These are phyloP conservation scores for Brachionus paranguensis DNA, from an alignment of 1,140 invertebrate genomes.

Conservation along the genomic window DNA sequence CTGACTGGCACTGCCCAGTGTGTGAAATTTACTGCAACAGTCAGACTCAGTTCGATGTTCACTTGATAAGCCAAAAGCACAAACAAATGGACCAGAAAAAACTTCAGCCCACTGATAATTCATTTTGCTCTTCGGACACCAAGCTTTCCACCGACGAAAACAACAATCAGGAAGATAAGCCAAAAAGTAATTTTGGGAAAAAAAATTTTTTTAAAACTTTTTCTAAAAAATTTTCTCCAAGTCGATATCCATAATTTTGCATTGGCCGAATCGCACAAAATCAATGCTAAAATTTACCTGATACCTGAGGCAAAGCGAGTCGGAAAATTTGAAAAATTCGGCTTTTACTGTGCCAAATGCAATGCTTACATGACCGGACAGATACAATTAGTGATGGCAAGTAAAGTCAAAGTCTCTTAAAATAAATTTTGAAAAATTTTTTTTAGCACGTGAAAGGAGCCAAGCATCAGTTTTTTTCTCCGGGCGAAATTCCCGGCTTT, in stretches of 20 bases:
- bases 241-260: conserved; percentile 18
- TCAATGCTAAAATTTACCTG: conserved; percentile 7
- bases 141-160: not conserved
- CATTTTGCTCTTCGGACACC: not conserved
- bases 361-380: conserved; percentile 39
- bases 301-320: conserved; percentile 16
- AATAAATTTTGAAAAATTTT: not conserved
- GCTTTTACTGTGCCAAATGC: conserved; percentile 30
- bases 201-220: not conserved
- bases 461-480: conserved; percentile 13
- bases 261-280: not conserved
- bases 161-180: not conserved
- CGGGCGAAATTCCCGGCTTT: not conserved
- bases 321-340: conserved; percentile 39
- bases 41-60: conserved; percentile 25
- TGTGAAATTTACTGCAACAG: conserved; percentile 36
- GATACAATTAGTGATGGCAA: conserved; percentile 39
- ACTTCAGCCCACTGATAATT: not conserved
- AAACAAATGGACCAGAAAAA: not conserved
- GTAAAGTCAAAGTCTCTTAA: not conserved
- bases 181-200: not conserved
- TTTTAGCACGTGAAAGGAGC: conserved; percentile 33
- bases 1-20: not conserved
- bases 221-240: not conserved
- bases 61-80: conserved; percentile 35